Evolutionary conservation across 2,888 invertebrate genomes (phyloP).

Genomic region (Leptinotarsa juncta): DNA sequence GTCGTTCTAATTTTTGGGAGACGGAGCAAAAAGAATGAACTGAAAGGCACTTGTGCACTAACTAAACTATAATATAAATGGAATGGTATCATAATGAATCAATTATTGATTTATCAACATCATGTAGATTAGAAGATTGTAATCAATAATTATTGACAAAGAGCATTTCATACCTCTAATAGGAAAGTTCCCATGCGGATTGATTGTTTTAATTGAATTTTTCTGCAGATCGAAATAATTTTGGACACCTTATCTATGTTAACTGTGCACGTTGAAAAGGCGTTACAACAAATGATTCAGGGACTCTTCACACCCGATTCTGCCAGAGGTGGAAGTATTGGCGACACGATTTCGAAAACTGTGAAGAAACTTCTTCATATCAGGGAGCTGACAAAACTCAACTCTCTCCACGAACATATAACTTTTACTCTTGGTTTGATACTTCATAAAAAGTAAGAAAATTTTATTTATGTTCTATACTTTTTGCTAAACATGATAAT

Average conservation of each 20-base stretch:
- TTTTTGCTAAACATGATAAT: no score
- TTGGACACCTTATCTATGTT: slow-evolving; percentile 72
- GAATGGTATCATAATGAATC: no score
- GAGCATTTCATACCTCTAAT: no score
- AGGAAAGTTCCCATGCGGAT: no score
- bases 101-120: no score
- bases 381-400: slow-evolving; percentile 69
- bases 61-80: no score
- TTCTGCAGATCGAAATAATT: slow-evolving; percentile 71
- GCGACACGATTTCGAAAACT: slow-evolving; percentile 58
- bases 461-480: no score
- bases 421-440: slow-evolving; percentile 68
- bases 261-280: slow-evolving; percentile 71
- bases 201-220: slow-evolving; percentile 40
- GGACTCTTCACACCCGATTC: slow-evolving; percentile 58
- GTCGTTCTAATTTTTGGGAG: no score
- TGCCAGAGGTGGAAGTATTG: slow-evolving; percentile 51
- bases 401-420: slow-evolving; percentile 70
- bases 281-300: slow-evolving; percentile 72
- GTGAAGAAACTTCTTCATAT: slow-evolving; percentile 66
- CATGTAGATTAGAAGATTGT: no score
- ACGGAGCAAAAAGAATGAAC: no score
- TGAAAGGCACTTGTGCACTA: no score
- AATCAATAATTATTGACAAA: no score
- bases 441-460: slow-evolving; percentile 69